Conservation (phyloP, 2,113 vertebrate species). For the Strix uralensis region DNA sequence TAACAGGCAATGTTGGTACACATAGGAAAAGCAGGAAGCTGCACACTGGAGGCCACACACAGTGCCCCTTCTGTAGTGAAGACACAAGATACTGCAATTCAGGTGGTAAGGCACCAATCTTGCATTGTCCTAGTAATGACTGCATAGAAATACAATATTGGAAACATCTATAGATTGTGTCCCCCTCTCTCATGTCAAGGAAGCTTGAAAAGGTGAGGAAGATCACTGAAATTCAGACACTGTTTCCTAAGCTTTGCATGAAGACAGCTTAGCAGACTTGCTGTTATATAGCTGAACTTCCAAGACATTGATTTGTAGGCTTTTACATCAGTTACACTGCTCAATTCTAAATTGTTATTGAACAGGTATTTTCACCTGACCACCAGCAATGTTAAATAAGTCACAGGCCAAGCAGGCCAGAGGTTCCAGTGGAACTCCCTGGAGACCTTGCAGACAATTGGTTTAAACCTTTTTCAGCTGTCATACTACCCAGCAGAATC, state of each 20-base stretch:
- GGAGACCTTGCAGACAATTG: background rate
- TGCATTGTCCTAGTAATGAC: background rate
- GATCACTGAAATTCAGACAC: background rate
- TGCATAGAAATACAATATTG: background rate
- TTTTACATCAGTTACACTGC: background rate
- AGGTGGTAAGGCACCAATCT: background rate
- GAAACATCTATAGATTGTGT: background rate
- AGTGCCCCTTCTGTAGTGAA: background rate
- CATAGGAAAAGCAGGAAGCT: background rate
- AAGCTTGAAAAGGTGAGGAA: background rate
- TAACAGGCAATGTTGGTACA: background rate
- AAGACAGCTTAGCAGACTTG: background rate
- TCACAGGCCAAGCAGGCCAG: background rate
- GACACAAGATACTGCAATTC: background rate
- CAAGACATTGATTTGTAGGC: background rate
- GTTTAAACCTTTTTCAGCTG: background rate
- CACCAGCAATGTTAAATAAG: background rate
- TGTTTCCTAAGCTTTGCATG: background rate
- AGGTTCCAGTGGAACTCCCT: background rate
- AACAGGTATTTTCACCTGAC: background rate
- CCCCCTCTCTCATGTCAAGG: background rate
- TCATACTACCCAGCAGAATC: background rate
- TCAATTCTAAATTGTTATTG: background rate
- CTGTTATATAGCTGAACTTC: background rate
- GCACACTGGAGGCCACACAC: accelerated